Percentiles rank a stretch among this genome's conserved stretches.
These are phyloP conservation scores for Acipenser ruthenus DNA, from an alignment of 2,797 vertebrate genomes.

Conservation along the genomic window DNA sequence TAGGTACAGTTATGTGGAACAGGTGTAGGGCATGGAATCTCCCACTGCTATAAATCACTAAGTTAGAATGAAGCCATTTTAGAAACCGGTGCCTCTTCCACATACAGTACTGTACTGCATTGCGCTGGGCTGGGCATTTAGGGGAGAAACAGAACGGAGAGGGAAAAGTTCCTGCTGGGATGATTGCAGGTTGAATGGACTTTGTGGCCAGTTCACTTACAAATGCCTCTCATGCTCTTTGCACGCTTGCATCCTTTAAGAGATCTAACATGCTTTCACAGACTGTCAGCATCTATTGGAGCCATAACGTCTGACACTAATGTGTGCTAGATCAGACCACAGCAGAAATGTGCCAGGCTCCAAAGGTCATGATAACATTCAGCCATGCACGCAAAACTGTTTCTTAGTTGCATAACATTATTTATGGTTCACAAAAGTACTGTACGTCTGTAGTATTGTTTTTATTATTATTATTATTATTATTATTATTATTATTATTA, in stretches of 20 bases:
- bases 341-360: not conserved
- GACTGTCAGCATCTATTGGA: constrained; percentile 1
- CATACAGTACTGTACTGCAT: too few species aligned
- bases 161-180: not conserved
- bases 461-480: too few species aligned
- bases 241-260: not conserved
- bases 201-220: not conserved
- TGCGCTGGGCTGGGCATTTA: too few species aligned
- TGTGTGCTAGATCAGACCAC: not conserved
- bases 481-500: too few species aligned
- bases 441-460: too few species aligned
- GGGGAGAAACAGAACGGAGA: too few species aligned
- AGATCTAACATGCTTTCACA: not conserved
- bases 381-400: not conserved
- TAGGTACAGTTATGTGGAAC: too few species aligned
- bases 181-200: not conserved
- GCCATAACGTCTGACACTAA: not conserved
- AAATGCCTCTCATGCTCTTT: not conserved
- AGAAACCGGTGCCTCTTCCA: too few species aligned
- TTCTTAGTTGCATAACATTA: not conserved
- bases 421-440: not conserved
- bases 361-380: not conserved
- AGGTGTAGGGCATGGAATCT: too few species aligned
- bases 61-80: too few species aligned
- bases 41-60: too few species aligned